Evolutionary conservation across 2,888 invertebrate genomes (phyloP).

Genomic region (Mycalesis mineus): DNA sequence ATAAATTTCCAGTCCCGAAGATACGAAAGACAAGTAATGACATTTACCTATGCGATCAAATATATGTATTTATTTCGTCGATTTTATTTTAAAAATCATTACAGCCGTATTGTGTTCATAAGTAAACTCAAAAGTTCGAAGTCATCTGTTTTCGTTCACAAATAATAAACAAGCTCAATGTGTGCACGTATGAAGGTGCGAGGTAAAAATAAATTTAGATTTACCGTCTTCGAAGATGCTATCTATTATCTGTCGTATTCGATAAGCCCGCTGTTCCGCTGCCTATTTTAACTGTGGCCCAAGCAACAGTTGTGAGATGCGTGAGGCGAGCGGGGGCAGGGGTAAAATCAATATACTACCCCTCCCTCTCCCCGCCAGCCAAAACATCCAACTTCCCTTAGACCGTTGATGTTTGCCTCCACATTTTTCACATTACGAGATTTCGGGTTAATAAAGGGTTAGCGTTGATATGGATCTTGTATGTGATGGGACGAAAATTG

Average conservation of each 20-base stretch:
- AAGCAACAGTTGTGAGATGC: constrained; percentile 75
- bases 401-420: constrained; percentile 49
- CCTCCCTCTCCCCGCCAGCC: constrained; percentile 45
- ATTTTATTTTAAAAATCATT: too few relatives aligned
- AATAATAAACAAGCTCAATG: too few relatives aligned
- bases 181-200: too few relatives aligned
- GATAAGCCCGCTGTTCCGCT: constrained; percentile 15
- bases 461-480: constrained; percentile 21
- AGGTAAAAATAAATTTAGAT: too few relatives aligned
- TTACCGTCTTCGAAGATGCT: neutral
- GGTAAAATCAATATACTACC: constrained; percentile 44
- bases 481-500: constrained; percentile 27
- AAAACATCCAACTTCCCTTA: constrained; percentile 36
- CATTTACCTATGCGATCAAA: too few relatives aligned
- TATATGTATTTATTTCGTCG: too few relatives aligned
- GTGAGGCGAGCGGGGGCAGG: constrained; percentile 44
- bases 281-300: constrained; percentile 36
- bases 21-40: too few relatives aligned
- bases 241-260: neutral
- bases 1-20: too few relatives aligned
- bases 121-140: too few relatives aligned
- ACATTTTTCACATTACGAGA: constrained; percentile 42
- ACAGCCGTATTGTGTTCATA: too few relatives aligned
- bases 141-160: too few relatives aligned
- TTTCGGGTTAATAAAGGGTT: constrained; percentile 30